Base-by-base conservation (phyloP, 2,888 invertebrate species). In the Ennomos fuscantarius region DNA sequence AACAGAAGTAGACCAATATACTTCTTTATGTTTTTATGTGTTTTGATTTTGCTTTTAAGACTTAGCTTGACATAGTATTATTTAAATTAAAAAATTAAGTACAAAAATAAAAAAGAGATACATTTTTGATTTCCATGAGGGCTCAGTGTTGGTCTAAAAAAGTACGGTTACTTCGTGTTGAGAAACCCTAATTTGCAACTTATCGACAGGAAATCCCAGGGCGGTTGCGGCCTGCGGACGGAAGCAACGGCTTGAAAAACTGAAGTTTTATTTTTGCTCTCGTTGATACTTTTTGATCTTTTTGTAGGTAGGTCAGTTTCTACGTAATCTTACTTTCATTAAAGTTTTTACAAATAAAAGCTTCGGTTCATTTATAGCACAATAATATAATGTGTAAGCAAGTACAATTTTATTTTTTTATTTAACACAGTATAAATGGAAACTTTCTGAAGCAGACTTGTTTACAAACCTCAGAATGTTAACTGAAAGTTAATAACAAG, bases 401-500 rank as follows among this genome's bases (percentile, higher is more conserved):
- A 15, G 2, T 2, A 15, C 3, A 15, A 15, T 15, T 2, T 3
- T 2, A 15, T 41, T 41, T 10, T 8, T 11, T 32, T 0, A 43
- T n/a, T 32, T 34, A 0, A 12, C 33, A 32, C 33, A 34, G 1
- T 33, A 47, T 15, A 37, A 47, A 31, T 2, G 39, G 11, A 32
- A 47, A n/a, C 9, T 2, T 13, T 15, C 45, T 36, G 47, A 42
- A 33, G 12, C 46, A 42, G 46, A 37, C 46, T 42, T 52, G 48
- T 50, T 41, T 15, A 49, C 55, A 63, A 71, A 65, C 62, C 63
- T 68, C 68, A 65, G 72, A 68, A 46, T 33, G 48, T 49, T 44
- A 75, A 69, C 74, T 78, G 69, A 74, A 76, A 72, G 70, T 76
- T 78, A 73, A 72, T 73, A 73, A 71, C 68, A 69, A 70, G 62